phyloP scores from a whole-genome alignment of 2,888 invertebrate species.

The Chymomyza fuscimana region DNA sequence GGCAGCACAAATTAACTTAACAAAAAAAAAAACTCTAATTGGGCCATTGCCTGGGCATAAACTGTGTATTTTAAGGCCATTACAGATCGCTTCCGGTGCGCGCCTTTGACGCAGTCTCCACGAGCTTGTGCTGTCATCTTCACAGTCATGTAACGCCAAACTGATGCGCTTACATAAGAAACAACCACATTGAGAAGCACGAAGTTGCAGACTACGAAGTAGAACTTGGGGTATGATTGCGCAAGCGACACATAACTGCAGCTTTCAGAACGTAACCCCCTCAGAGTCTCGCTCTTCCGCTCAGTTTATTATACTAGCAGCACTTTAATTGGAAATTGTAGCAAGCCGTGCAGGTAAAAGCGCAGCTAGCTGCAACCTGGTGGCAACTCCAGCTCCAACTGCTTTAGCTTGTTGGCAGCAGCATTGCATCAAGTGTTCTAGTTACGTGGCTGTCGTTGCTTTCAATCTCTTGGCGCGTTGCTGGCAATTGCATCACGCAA shows the following conservation, averaged over 20 bases:
- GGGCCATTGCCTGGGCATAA: slow-evolving; percentile 64
- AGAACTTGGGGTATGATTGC: slow-evolving; percentile 61
- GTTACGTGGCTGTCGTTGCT: slow-evolving; percentile 71
- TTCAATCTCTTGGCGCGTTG: slow-evolving; percentile 71
- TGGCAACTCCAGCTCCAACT: slow-evolving; percentile 26
- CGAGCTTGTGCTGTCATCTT: background rate
- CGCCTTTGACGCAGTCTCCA: slow-evolving; percentile 71
- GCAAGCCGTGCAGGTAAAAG: slow-evolving; percentile 53
- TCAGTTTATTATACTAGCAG: slow-evolving; percentile 32
- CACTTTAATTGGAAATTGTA: slow-evolving; percentile 71
- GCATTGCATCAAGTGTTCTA: slow-evolving; percentile 66
- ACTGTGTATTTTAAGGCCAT: slow-evolving; percentile 72
- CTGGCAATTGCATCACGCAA: slow-evolving; percentile 72
- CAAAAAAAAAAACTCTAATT: slow-evolving; percentile 54
- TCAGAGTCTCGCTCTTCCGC: background rate
- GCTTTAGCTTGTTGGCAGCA: slow-evolving; percentile 11
- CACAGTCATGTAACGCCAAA: slow-evolving; percentile 27
- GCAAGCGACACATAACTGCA: slow-evolving; percentile 60
- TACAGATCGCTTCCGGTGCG: slow-evolving; percentile 68
- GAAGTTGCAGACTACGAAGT: no score
- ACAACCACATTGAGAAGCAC: background rate
- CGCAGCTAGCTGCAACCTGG: slow-evolving; percentile 19
- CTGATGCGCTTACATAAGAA: slow-evolving; percentile 46
- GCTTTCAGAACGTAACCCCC: background rate
- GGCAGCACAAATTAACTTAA: slow-evolving; percentile 54